Evolutionary conservation across 2,888 invertebrate genomes (phyloP), one percentile per base, ranked within the genome.

Genomic region (Sclerodermus sp.): DNA sequence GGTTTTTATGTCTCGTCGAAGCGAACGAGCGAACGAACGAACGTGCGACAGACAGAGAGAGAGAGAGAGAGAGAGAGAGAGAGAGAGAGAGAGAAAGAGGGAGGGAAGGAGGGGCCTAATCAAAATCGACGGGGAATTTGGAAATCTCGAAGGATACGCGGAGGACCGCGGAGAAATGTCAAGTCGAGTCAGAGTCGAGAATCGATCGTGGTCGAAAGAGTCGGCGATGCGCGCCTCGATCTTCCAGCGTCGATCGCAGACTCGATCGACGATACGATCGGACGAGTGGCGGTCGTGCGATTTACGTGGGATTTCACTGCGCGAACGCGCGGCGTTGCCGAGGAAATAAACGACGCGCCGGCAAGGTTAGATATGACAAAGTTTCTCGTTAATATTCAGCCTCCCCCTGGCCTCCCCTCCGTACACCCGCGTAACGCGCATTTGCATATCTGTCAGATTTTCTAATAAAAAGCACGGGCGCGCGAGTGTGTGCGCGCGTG

Each of bases 341-440:
- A n/a, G 8, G 23, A 23, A 23, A 23, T 34, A 34, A 34, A 43
- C 46, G 40, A 40, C 31, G 32, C 38, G 30, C 34, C 23, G 39
- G 49, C 51, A 46, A 53, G 43, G 43, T 47, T 47, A 42, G 39
- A 48, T 32, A 45, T 39, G 49, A 40, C 42, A 45, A 34, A 46
- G 14, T 45, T 42, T 43, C 32, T 42, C 55, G 46, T 49, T 46
- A 54, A 55, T 51, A 52, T 39, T 38, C 49, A 42, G 18, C 38
- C 23, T 30, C 32, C 13, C 47, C 12, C 4, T 2, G 23, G 10
- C 48, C 42, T 36, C 34, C 4, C 34, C 38, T 43, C 32, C 29
- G 39, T 42, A 2, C 5, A 38, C 6, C 23, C 23, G n/a, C n/a
- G n/a, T 8, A 38, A 14, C 34, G 31, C 42, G 17, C 29, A 45